Evolutionary conservation across 2,888 invertebrate species (phyloP), one percentile per base, ranked within the genome.

Genomic region (Allolobophora icterica): DNA sequence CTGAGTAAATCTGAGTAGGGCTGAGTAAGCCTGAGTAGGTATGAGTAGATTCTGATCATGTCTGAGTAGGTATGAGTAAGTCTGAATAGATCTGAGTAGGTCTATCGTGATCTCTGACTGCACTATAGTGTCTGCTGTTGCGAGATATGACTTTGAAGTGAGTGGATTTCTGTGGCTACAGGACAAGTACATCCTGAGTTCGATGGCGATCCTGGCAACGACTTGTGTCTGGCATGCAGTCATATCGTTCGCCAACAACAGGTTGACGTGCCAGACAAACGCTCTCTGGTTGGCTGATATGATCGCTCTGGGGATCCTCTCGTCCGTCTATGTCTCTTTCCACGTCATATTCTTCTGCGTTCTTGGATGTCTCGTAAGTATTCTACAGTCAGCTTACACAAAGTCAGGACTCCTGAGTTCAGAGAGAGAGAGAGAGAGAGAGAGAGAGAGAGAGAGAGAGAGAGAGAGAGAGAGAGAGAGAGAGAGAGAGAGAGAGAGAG

Each of bases 301-400:
- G 35, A 34, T 87, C 87, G 87, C 87, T 17, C 17, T 87, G 8
- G 87, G 87, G 24, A 87, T 87, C 38, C 87, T 87, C 8, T 34
- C 35, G 87, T 87, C 87, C 87, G 17, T 87, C 34, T 87, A 87
- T 17, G 87, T 87, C 87, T 87, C 87, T 24, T 87, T 87, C 87
- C 87, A 87, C 38, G 87, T 87, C 87, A 87, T 87, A 0, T 87
- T 87, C 87, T 87, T 87, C 87, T 87, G 87, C 87, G 38, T 87
- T 35, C 35, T 87, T 24, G 87, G 87, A 34, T 87, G 87, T 17
- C 34, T 34, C 21, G 87, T 87, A 34, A 87, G 87, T 35, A 87
- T 13, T 24, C 17, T 24, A 52, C 11, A 52, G 6, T 8, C 52
- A 21, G 52, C 24, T 52, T 24, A 24, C 17, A 42, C 1, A 71